Conservation (phyloP, 37 sponge, comb jelly and placozoan genomes). For the Lycopodina hypogea region DNA sequence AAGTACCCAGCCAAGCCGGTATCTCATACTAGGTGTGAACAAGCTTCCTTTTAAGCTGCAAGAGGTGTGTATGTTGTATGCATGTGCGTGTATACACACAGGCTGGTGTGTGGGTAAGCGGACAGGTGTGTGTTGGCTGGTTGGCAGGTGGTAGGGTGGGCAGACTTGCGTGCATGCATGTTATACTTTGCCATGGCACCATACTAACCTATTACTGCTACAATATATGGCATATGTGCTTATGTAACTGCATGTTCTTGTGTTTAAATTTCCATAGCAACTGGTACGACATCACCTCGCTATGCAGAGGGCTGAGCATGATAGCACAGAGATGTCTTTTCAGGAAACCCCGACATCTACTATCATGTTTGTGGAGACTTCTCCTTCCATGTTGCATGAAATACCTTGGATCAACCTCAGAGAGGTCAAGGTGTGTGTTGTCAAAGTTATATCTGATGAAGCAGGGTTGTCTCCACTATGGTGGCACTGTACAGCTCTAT, state of each 20-base stretch:
- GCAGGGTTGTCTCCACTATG: too few species aligned
- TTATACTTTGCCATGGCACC: too few species aligned
- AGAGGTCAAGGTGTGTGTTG: constrained; percentile 59
- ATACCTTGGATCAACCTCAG: constrained; percentile 69
- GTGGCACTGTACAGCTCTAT: too few species aligned
- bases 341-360: background rate
- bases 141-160: too few species aligned
- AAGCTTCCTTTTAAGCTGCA: constrained; percentile 65
- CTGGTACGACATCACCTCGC: background rate
- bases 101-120: too few species aligned
- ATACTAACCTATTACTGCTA: too few species aligned
- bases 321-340: background rate
- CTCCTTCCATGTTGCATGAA: constrained; percentile 66
- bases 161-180: too few species aligned
- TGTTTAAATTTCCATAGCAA: background rate
- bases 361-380: constrained; percentile 78
- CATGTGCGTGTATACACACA: background rate
- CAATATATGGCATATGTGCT: too few species aligned
- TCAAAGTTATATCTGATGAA: background rate
- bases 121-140: too few species aligned
- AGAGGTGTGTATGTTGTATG: constrained; percentile 35
- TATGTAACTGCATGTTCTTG: background rate
- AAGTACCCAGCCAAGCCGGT: constrained; percentile 16
- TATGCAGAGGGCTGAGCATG: background rate
- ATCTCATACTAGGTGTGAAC: constrained; percentile 65